These are phyloP conservation scores for Brachypodius melanocephalos DNA, from an alignment of 2,113 vertebrate species.

Conservation along the genomic window DNA sequence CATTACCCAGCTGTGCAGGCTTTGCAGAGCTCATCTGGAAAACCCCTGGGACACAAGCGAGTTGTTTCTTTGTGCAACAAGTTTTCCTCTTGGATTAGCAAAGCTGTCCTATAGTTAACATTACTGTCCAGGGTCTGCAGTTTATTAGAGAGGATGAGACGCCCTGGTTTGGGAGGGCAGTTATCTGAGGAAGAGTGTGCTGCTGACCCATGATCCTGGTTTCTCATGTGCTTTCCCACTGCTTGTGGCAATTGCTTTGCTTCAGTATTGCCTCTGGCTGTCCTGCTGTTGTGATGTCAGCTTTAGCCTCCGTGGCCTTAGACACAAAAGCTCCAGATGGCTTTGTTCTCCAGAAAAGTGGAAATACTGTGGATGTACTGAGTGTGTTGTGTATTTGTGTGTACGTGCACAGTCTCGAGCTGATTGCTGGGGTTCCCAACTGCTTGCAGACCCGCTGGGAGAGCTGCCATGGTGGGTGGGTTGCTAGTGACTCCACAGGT, in stretches of 20 bases:
- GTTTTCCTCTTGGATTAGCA: not conserved
- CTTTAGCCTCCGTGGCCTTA: not conserved
- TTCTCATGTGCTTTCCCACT: not conserved
- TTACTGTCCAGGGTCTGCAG: not conserved
- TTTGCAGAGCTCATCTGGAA: not conserved
- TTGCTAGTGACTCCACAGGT: not conserved
- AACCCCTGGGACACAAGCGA: accelerated
- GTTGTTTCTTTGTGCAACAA: not conserved
- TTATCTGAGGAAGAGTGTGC: not conserved
- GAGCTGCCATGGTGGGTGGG: accelerated
- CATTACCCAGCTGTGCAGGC: not conserved
- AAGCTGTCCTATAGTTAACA: not conserved
- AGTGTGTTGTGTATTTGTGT: accelerated
- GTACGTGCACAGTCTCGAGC: accelerated
- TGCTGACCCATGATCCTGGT: accelerated
- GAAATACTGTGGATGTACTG: not conserved
- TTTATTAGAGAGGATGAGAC: not conserved
- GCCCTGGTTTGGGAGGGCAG: not conserved
- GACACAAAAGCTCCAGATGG: accelerated
- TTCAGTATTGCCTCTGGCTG: not conserved
- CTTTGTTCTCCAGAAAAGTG: not conserved
- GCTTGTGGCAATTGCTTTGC: not conserved
- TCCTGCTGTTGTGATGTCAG: not conserved
- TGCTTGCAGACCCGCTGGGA: not conserved
- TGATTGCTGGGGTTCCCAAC: not conserved